Evolutionary conservation across 2,797 vertebrate genomes (phyloP), one percentile per base, ranked within the genome.

Genomic region (Tokudaia muenninki): DNA sequence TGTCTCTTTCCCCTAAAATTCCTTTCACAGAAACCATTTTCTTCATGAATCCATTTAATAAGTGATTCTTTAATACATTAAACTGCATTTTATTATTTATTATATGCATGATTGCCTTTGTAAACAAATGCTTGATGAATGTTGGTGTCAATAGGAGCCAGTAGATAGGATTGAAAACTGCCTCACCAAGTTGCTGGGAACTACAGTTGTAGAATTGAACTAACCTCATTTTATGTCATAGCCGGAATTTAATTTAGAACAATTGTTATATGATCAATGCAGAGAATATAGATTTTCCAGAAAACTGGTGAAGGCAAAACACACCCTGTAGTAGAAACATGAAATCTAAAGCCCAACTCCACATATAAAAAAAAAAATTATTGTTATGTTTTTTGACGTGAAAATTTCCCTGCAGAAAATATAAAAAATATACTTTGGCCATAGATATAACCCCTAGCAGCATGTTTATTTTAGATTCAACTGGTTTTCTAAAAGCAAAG

Each of bases 211-310:
- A 57, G 0, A 11, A 65, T 41, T 79, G 95, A 95, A 92, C 61
- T 95, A 92, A 81, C 55, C 31, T 89, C 44, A 63, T 57, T 74
- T 29, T 92, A 67, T 55, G 92, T 9, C 22, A 47, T 84, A 79
- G 13, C 67, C 79, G 87, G 65, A 96, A 95, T 95, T 95, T 92
- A 22, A 92, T 93, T 92, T 72, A 80, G 24, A 96, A 80, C n/a
- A 87, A 44, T 12, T 72, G 29, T 83, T 92, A 26, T 14, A 83
- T 74, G n/a, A 95, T 59, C 59, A 95, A 41, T 79, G 4, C 12
- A 79, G 57, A 34, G 26, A 92, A 88, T 92, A 91, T 52, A 84
- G 14, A 63, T 92, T 94, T 19, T 67, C 31, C 70, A 87, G 29
- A 17, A 89, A 95, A 75, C 14, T 87, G 87, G 6, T 29, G 4